Base-by-base conservation (phyloP, 2,113 vertebrate genomes). In the Notarius lentiginosus region DNA sequence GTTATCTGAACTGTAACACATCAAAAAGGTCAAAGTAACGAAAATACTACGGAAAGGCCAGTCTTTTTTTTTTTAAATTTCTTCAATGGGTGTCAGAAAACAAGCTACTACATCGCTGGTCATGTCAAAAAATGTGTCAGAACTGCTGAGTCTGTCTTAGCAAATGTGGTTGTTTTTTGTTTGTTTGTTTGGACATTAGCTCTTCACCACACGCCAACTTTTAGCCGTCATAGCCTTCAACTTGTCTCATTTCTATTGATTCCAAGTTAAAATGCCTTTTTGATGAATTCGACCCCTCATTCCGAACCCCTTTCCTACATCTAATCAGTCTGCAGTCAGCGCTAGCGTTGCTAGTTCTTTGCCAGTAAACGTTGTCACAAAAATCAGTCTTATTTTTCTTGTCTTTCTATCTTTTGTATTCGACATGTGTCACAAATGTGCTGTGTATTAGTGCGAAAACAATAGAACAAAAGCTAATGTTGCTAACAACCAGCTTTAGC, bases 1-100 rank as follows among this genome's bases (percentile, higher is more conserved):
- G 94, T 91, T 77, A 91, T 90, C 86, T 82, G 5, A n/a, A 89
- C 91, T 86, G 55, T 72, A 86, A 86, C 30, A 87, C 61, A 55
- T 83, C 82, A 86, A 89, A 73, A 88, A 34, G 9, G 88, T 89
- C 63, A 82, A 76, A 53, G 15, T 30, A 55, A 70, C 68, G 47
- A 53, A 56, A 30, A 30, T n/a, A 7, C 12, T 56, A 56, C 0
- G 9, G n/a, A 55, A 77, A 53, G 9, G 22, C 53, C 73, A 49
- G 72, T 53, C n/a, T 24, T 82, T 27, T 66, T 61, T 41, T 24
- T 55, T 22, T 17, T 56, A n/a, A n/a, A n/a, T 53, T 53, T 18
- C n/a, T 20, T 20, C 22, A 60, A 22, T 5, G 56, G 55, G 55
- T 82, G n/a, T 84, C 82, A 72, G 72, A 30, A 55, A 75, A 60